phyloP scores from a whole-genome alignment of 2,797 vertebrate genomes.

The Clarias laeviceps region DNA sequence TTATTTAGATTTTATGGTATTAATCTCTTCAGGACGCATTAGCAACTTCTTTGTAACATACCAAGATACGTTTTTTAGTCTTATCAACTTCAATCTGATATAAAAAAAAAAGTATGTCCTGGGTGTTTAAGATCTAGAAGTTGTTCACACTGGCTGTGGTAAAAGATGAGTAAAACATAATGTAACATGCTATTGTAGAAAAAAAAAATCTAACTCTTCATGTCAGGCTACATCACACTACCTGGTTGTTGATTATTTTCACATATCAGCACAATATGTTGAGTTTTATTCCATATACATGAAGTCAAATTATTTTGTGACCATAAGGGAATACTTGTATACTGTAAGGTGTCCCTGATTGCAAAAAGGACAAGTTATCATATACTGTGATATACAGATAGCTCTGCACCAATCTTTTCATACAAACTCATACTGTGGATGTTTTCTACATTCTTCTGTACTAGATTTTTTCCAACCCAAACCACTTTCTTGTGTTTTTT shows the following conservation, averaged over 20 bases:
- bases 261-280: not conserved
- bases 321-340: not conserved
- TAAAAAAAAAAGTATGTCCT: not conserved
- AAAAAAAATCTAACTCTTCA: not conserved
- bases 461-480: not conserved
- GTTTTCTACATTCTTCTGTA: not conserved
- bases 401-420: not conserved
- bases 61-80: not conserved
- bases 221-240: not conserved
- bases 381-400: not conserved
- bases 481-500: conserved; percentile 38
- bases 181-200: not conserved
- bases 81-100: not conserved
- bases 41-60: not conserved
- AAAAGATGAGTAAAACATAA: not conserved
- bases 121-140: not conserved
- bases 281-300: not conserved
- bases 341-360: not conserved
- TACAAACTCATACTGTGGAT: not conserved
- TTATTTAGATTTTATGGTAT: not conserved
- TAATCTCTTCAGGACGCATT: not conserved
- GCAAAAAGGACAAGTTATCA: not conserved
- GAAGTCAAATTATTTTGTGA: not conserved
- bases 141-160: not conserved
- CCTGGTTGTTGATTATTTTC: not conserved